Conservation (phyloP, 2,888 invertebrate genomes). For the Gryllus longicercus region DNA sequence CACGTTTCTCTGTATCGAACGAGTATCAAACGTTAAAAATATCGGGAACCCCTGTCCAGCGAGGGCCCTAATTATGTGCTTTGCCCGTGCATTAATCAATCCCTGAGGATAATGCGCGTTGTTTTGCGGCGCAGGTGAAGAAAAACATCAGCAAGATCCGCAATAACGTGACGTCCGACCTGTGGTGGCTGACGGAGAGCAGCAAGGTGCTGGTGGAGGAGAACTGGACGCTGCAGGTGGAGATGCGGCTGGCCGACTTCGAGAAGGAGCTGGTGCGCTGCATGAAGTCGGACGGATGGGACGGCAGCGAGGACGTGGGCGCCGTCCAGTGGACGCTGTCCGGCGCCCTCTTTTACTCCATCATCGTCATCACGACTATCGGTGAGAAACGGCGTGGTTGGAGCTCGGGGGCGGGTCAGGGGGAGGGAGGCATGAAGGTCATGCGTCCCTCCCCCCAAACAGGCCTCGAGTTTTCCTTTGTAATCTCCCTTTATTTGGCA, state of each 20-base stretch:
- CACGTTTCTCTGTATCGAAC: too few relatives aligned
- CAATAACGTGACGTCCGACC: conserved; percentile 69
- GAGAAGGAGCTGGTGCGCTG: conserved; percentile 72
- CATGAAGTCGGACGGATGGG: conserved; percentile 87
- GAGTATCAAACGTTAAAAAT: too few relatives aligned
- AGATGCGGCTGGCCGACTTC: conserved; percentile 55
- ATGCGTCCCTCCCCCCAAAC: too few relatives aligned
- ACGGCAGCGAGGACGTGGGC: conserved; percentile 68
- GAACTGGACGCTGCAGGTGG: conserved; percentile 76
- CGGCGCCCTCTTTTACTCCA: conserved; percentile 89
- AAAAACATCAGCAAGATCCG: conserved; percentile 68
- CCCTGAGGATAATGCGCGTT: too few relatives aligned
- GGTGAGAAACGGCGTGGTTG: conserved; percentile 57
- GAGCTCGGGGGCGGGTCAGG: too few relatives aligned
- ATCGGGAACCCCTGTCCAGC: too few relatives aligned
- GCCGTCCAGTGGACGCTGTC: conserved; percentile 78
- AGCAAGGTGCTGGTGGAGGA: conserved; percentile 64
- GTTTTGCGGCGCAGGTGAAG: conserved; percentile 62
- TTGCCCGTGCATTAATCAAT: too few relatives aligned
- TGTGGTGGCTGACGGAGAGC: conserved; percentile 70
- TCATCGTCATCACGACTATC: conserved; percentile 93
- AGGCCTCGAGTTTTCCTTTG: too few relatives aligned
- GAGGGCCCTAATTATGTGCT: too few relatives aligned
- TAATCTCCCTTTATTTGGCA: too few relatives aligned
- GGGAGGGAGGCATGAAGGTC: too few relatives aligned